phyloP scores from a whole-genome alignment of 2,797 vertebrate genomes.

The Sphenopsis melanotis region DNA sequence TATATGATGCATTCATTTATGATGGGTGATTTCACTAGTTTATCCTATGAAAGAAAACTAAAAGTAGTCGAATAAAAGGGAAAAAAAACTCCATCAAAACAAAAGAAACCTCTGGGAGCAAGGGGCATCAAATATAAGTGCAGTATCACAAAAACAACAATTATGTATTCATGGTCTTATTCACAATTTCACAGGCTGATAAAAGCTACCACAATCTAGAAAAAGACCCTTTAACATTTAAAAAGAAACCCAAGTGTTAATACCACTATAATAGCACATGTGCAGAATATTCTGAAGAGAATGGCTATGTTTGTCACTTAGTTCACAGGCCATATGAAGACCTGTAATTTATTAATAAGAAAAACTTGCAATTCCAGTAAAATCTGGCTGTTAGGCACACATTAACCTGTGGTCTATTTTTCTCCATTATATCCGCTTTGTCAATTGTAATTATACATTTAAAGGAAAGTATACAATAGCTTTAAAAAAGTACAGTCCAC shows the following conservation, averaged over 20 bases:
- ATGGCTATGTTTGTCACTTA: background rate
- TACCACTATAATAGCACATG: background rate
- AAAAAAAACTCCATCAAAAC: accelerated
- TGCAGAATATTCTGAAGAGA: background rate
- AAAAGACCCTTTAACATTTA: background rate
- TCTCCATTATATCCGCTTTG: background rate
- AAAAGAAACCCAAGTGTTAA: background rate
- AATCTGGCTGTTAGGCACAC: background rate
- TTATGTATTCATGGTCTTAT: background rate
- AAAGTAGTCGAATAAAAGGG: background rate
- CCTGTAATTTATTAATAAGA: background rate
- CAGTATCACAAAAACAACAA: background rate
- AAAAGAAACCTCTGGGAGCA: background rate
- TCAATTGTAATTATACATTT: background rate
- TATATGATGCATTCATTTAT: background rate
- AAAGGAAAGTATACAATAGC: background rate
- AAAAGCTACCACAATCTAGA: background rate
- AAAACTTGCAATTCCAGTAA: background rate
- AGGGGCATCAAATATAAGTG: background rate
- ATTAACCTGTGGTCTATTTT: background rate
- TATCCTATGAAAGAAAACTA: background rate
- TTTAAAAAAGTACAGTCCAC: background rate
- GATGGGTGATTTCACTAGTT: background rate
- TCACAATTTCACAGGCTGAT: background rate
- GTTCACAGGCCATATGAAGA: background rate